A percentile compares a stretch with the other conserved stretches of the same genome.
phyloP scores from a whole-genome alignment of 2,797 vertebrate genomes.

The Acanthiza pusilla region DNA sequence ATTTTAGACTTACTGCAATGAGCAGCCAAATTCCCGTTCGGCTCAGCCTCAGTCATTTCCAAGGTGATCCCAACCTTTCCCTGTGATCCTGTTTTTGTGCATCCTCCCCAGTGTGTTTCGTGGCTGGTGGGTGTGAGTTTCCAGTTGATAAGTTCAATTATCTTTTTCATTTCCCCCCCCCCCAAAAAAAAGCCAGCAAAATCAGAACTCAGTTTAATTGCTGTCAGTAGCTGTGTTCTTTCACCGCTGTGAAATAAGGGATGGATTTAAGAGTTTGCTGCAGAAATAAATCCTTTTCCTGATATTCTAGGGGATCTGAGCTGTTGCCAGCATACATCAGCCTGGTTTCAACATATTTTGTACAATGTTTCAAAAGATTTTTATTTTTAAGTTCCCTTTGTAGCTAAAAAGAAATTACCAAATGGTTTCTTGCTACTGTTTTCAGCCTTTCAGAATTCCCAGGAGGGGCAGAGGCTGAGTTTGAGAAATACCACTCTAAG shows the following conservation, averaged over 20 bases:
- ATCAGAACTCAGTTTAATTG: neutral
- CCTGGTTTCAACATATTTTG: neutral
- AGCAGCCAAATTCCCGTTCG: neutral
- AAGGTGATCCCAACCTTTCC: neutral
- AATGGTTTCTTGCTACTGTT: constrained; percentile 24
- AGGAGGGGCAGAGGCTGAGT: neutral
- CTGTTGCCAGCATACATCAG: neutral
- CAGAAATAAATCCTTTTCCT: neutral
- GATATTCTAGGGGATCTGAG: neutral
- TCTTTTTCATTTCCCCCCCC: fast-evolving
- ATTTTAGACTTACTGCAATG: fast-evolving
- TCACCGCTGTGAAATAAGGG: neutral
- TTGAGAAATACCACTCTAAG: neutral
- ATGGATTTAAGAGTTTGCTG: neutral
- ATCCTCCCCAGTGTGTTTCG: neutral
- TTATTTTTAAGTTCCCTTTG: constrained; percentile 4
- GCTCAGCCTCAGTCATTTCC: neutral
- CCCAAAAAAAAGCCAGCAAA: neutral
- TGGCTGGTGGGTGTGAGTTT: neutral
- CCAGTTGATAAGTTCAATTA: neutral
- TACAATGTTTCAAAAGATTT: neutral
- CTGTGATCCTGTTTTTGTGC: neutral
- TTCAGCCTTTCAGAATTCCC: constrained; percentile 21
- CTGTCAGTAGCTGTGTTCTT: neutral
- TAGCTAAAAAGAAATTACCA: neutral